A percentile compares a stretch with the other conserved stretches of the same genome.
Conservation (phyloP, 2,797 vertebrate genomes). For the Gambusia yucatana region DNA sequence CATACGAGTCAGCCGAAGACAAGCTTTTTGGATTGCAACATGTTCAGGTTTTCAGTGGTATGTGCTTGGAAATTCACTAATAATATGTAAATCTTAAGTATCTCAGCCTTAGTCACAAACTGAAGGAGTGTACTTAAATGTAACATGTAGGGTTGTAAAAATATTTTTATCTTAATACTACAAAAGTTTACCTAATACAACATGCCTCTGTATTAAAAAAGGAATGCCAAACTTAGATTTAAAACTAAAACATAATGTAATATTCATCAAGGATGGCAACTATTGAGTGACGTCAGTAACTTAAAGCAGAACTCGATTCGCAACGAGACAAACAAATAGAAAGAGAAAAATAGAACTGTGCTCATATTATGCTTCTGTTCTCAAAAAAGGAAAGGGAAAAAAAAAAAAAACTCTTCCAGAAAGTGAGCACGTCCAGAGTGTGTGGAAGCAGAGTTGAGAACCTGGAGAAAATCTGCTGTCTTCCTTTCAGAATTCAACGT, state of each 20-base stretch:
- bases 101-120: background rate
- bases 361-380: background rate
- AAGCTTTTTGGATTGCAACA: background rate
- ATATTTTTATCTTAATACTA: background rate
- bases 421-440: background rate
- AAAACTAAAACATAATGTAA: background rate
- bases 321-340: too few species aligned
- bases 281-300: slow-evolving; percentile 12
- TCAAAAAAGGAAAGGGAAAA: background rate
- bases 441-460: background rate
- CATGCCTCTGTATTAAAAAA: background rate
- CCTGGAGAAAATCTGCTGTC: background rate
- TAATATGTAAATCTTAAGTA: background rate
- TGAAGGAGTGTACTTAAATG: slow-evolving; percentile 5
- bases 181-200: background rate
- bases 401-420: background rate
- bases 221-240: background rate
- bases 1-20: slow-evolving; percentile 19
- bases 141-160: background rate
- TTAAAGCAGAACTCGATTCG: background rate
- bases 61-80: background rate
- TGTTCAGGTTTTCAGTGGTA: background rate
- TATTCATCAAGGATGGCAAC: background rate
- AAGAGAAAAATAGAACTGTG: background rate
- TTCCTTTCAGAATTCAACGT: slow-evolving; percentile 65